Evolutionary conservation across 1,140 invertebrate species (phyloP), one percentile per base, ranked within the genome.

Genomic region (Papilio helenus): DNA sequence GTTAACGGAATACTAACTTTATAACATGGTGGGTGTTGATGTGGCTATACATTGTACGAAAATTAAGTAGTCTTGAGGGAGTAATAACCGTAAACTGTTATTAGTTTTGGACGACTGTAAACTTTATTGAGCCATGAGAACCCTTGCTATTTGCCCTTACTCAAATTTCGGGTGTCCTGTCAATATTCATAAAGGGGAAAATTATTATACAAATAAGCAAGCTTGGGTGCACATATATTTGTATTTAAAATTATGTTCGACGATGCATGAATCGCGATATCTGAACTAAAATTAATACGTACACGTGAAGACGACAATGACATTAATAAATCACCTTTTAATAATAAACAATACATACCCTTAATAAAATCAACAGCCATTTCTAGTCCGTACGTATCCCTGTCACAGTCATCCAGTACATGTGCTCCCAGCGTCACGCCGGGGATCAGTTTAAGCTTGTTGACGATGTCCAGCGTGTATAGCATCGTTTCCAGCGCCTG

Each of bases 291-390:
- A n/a, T n/a, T n/a, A n/a, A n/a, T n/a, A n/a, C n/a, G n/a, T n/a
- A n/a, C n/a, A n/a, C n/a, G n/a, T n/a, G n/a, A n/a, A n/a, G n/a
- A n/a, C n/a, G n/a, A n/a, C n/a, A 49, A 16, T 18, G 0, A 55
- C 20, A 20, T 20, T 68, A 76, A 61, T 49, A 44, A 80, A 80
- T 80, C 44, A 29, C 39, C 46, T 23, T 23, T 34, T 23, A 2
- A 10, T 61, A 39, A 7, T 39, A 39, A 39, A 39, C 34, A 39
- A 39, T 39, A 39, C 34, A 39, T 94, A 99, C 98, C 98, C 97
- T 99, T 98, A 81, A 99, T 99, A 90, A 99, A 99, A 93, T 99
- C 98, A 9, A 99, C 97, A 9, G 98, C 98, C 97, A 99, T 99
- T 88, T 99, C 98, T 51, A 99, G 94, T 7, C 99, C 98, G 90